Conservation (phyloP, 2,797 vertebrate genomes). For the Octomys mimax region DNA sequence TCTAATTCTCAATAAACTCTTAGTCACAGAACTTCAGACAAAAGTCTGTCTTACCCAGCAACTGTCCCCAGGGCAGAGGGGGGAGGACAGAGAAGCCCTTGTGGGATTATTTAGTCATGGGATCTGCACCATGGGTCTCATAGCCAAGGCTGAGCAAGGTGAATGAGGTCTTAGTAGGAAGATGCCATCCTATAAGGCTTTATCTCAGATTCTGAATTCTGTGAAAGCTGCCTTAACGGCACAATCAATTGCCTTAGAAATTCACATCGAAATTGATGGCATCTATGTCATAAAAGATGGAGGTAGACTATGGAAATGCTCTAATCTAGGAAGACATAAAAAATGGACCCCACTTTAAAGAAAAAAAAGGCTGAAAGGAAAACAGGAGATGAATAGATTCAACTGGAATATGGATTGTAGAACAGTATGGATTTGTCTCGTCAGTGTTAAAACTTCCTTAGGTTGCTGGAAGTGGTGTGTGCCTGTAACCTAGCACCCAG, state of each 20-base stretch:
- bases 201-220: background rate
- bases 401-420: background rate
- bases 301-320: background rate
- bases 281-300: background rate
- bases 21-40: conserved; percentile 17
- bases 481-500: background rate
- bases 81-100: background rate
- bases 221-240: conserved; percentile 39
- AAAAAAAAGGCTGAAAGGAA: background rate
- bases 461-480: background rate
- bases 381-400: background rate
- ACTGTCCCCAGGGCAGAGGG: background rate
- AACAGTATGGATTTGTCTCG: background rate
- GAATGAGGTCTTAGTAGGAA: background rate
- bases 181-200: background rate
- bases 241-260: conserved; percentile 26
- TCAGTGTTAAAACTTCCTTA: conserved; percentile 18
- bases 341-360: background rate
- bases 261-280: background rate
- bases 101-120: background rate
- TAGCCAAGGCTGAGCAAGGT: background rate
- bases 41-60: background rate
- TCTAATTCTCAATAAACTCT: conserved; percentile 52
- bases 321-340: background rate
- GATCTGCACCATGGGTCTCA: background rate